Conservation (phyloP, 2,113 vertebrate species). For the Hydropotes inermis region DNA sequence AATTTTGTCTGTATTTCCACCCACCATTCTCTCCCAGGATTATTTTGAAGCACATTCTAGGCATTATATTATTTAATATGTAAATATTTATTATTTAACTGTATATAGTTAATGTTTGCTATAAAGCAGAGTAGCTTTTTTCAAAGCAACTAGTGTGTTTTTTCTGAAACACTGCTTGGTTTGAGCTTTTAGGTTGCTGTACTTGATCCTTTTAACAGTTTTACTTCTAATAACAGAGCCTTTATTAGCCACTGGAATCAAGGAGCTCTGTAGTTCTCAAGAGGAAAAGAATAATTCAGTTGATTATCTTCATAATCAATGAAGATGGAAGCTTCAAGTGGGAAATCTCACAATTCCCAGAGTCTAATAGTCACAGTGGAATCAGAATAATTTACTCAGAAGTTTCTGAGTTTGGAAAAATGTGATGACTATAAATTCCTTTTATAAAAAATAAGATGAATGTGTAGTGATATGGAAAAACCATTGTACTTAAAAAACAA, state of each 20-base stretch:
- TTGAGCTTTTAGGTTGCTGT: not conserved
- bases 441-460: conserved; percentile 58
- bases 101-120: not conserved
- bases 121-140: not conserved
- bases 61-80: not conserved
- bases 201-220: conserved; percentile 16
- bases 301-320: conserved; percentile 67
- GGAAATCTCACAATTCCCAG: conserved; percentile 17
- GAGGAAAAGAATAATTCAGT: conserved; percentile 48
- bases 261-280: conserved; percentile 23
- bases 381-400: conserved; percentile 72
- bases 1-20: not conserved
- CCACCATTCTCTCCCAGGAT: not conserved
- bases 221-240: not conserved
- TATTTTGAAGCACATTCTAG: not conserved
- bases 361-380: conserved; percentile 37
- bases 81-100: conserved; percentile 5
- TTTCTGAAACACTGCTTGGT: conserved; percentile 25
- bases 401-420: conserved; percentile 73
- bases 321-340: conserved; percentile 32
- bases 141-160: not conserved
- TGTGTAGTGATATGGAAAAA: conserved; percentile 59
- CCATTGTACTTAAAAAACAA: conserved; percentile 55
- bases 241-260: conserved; percentile 51
- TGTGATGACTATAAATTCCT: conserved; percentile 49